Base-by-base conservation (phyloP, 2,113 vertebrate genomes). In the Hylia prasina region DNA sequence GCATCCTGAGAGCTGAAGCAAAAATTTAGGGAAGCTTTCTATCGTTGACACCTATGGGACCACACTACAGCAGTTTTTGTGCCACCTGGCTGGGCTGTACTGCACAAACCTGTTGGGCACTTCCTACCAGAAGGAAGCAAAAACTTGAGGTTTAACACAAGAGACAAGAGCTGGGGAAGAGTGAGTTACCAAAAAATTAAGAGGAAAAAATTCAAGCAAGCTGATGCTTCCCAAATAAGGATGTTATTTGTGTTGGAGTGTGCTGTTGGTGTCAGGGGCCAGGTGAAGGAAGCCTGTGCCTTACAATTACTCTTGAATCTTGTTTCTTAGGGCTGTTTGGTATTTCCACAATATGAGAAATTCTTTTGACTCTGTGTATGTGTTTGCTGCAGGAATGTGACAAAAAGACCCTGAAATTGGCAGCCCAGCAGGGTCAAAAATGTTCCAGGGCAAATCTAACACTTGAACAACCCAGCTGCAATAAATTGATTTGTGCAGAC, bases 381-480 rank as follows among this genome's bases (percentile, higher is more conserved):
- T 73, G 44, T 88, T 88, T 81, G 68, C 84, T 90, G 35, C 47
- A 64, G 37, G 39, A 90, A 19, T 25, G 18, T 80, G 60, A 78
- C 61, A 80, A 82, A 79, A 83, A 64, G 31, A 77, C 0, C 0
- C 25, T 48, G 40, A 75, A 91, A 90, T 27, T 81, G 64, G 61
- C 77, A 91, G 57, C 65, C 40, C 61, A 60, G 78, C 1, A 2
- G 48, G 79, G 72, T 86, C 79, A 93, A 68, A 90, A 90, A 35
- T 63, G 69, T 90, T 93, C 60, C 60, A 77, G 56, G 51, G 44
- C 35, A 83, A 90, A 96, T 90, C 71, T 92, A 90, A 80, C 75
- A 75, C 56, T 82, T 77, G 60, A 92, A 77, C 50, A 70, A 66
- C 12, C 11, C 53, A 71, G 6, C 42, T 90, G 63, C 51, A 81